Evolutionary conservation across 53 echinoderm and acorn worm species (phyloP).

Genomic region (Stichopus horrens): DNA sequence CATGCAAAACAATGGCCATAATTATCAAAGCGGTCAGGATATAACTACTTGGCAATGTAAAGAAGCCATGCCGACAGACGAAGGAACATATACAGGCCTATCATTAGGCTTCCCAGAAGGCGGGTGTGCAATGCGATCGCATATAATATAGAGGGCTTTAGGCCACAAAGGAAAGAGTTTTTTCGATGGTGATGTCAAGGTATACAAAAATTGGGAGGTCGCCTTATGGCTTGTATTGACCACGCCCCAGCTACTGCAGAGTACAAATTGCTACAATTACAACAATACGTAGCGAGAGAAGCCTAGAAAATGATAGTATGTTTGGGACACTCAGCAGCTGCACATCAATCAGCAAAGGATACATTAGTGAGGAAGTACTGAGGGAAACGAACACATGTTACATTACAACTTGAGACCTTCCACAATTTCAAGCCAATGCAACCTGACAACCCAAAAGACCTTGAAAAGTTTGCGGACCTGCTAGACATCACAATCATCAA

Average conservation of each 20-base stretch:
- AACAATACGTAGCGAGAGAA: conserved; percentile 34
- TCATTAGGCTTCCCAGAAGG: no score
- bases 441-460: conserved; percentile 12
- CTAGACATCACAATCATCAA: conserved; percentile 40
- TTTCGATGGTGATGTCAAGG: conserved; percentile 18
- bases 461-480: conserved; percentile 46
- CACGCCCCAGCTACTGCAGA: conserved; percentile 26
- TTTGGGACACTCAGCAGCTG: conserved; percentile 43
- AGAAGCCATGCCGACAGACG: not conserved
- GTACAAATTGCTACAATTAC: conserved; percentile 31
- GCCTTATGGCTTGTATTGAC: conserved; percentile 39
- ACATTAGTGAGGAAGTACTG: conserved; percentile 14
- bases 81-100: not conserved
- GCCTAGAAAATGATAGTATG: conserved; percentile 28
- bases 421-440: conserved; percentile 36
- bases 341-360: conserved; percentile 9
- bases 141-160: not conserved
- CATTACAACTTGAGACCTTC: conserved; percentile 25
- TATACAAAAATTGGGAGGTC: conserved; percentile 25
- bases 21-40: not conserved
- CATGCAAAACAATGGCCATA: not conserved
- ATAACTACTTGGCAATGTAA: not conserved
- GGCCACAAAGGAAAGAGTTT: not conserved
- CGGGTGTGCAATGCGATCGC: no score
- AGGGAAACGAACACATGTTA: conserved; percentile 26